Conservation (phyloP, 1,140 invertebrate species). For the Bathynomus jamesi region DNA sequence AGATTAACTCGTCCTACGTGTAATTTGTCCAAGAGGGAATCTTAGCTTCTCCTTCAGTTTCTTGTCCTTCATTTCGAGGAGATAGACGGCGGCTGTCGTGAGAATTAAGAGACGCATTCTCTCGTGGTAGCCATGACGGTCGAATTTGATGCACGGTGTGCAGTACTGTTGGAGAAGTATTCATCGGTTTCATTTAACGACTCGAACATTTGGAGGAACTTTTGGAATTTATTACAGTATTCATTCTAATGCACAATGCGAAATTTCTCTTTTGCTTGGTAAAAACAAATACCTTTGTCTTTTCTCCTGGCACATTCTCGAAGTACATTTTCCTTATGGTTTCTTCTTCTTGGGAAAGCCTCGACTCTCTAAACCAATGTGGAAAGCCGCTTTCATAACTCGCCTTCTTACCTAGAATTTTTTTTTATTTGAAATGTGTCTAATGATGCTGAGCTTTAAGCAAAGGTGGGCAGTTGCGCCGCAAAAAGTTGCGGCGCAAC, state of each 20-base stretch:
- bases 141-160: slow-evolving; percentile 71
- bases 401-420: too few relatives aligned
- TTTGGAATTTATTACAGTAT: too few relatives aligned
- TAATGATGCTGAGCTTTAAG: too few relatives aligned
- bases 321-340: slow-evolving; percentile 33
- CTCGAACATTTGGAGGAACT: too few relatives aligned
- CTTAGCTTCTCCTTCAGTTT: slow-evolving; percentile 75
- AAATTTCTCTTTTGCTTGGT: too few relatives aligned
- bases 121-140: slow-evolving; percentile 80
- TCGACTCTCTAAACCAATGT: slow-evolving; percentile 56
- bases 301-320: too few relatives aligned
- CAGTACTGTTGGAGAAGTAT: slow-evolving; percentile 55
- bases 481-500: too few relatives aligned
- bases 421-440: too few relatives aligned
- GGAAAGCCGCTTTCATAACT: slow-evolving; percentile 61
- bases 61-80: slow-evolving; percentile 67
- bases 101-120: slow-evolving; percentile 66
- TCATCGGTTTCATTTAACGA: too few relatives aligned
- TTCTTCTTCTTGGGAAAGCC: slow-evolving; percentile 54
- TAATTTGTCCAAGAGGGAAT: slow-evolving; percentile 59
- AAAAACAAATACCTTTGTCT: too few relatives aligned
- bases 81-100: slow-evolving; percentile 65
- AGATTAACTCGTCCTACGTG: background rate
- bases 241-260: too few relatives aligned
- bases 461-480: too few relatives aligned